Conservation (phyloP, 2,113 vertebrate species). For the Malaclemys terrapin region DNA sequence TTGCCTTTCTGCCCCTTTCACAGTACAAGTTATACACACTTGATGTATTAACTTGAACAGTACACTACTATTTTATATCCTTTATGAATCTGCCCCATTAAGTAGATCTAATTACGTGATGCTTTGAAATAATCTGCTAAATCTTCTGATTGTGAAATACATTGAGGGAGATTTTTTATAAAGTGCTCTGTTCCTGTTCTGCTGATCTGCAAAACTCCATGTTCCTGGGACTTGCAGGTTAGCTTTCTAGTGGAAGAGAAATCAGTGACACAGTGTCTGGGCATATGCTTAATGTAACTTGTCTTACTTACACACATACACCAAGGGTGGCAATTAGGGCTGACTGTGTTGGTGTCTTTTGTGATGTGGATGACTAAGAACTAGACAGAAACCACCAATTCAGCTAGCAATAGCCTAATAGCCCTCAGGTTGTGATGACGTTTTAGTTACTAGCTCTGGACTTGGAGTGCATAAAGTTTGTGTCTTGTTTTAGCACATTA, state of each 20-base stretch:
- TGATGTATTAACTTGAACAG: neutral
- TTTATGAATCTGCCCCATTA: neutral
- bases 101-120: neutral
- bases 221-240: neutral
- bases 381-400: slow-evolving; percentile 15
- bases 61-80: neutral
- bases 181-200: neutral
- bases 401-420: neutral
- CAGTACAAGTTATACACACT: neutral
- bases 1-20: neutral
- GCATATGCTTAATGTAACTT: neutral
- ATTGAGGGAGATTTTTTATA: neutral
- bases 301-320: neutral
- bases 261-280: neutral
- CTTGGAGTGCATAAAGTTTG: neutral
- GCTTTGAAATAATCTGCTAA: neutral
- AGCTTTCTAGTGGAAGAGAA: neutral
- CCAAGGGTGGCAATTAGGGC: neutral
- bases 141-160: neutral
- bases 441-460: slow-evolving; percentile 25
- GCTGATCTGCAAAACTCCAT: neutral
- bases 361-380: neutral
- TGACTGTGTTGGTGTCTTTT: neutral
- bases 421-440: neutral
- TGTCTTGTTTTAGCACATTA: slow-evolving; percentile 13